A percentile compares a stretch with the other conserved stretches of the same genome.
Evolutionary conservation across 2,113 vertebrate species (phyloP).

Genomic region (Rhinichthys klamathensis): DNA sequence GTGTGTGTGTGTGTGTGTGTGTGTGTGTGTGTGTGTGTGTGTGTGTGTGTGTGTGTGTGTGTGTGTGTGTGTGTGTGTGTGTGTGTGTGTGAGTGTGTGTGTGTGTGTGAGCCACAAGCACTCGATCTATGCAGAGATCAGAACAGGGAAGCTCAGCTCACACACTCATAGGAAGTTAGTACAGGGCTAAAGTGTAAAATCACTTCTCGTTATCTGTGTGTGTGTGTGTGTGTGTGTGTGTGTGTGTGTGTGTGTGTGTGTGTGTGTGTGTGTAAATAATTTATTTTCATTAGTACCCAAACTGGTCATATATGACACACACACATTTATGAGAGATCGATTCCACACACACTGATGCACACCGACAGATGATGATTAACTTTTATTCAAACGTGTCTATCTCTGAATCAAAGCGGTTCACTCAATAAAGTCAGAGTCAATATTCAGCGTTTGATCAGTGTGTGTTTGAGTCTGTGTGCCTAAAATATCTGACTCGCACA

Average conservation of each 20-base stretch:
- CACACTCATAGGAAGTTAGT: conserved; percentile 49
- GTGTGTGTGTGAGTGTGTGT: neutral
- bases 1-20: neutral
- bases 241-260: neutral
- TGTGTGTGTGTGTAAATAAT: neutral
- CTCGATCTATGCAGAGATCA: conserved; percentile 45
- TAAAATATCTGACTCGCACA: conserved; percentile 45
- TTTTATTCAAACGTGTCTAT: conserved; percentile 49
- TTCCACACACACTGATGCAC: conserved; percentile 28
- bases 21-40: neutral
- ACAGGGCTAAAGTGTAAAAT: conserved; percentile 50
- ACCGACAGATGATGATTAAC: conserved; percentile 53
- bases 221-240: conserved; percentile 31
- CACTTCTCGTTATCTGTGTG: conserved; percentile 42
- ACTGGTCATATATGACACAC: conserved; percentile 40
- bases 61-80: neutral
- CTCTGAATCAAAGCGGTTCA: conserved; percentile 51
- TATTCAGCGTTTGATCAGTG: conserved; percentile 39
- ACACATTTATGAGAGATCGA: conserved; percentile 44
- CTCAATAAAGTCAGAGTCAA: conserved; percentile 55
- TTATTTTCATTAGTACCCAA: conserved; percentile 39
- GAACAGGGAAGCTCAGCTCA: conserved; percentile 51
- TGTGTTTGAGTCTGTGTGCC: conserved; percentile 27
- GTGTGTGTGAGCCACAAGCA: neutral
- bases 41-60: neutral